These are phyloP conservation scores for Chrysochloris asiatica DNA, from an alignment of 2,113 vertebrate species.

Conservation along the genomic window DNA sequence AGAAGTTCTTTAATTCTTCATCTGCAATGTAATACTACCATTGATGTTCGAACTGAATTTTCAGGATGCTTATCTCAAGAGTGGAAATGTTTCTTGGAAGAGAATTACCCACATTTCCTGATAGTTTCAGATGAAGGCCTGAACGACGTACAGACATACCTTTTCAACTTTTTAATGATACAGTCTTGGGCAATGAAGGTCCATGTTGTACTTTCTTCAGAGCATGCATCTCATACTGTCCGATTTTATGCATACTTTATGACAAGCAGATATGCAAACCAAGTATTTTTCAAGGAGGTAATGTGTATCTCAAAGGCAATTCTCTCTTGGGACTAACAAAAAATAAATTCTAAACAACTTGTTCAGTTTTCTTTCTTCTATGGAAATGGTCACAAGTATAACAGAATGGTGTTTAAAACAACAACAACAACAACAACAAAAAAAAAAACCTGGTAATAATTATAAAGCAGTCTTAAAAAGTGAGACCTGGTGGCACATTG, in stretches of 20 bases:
- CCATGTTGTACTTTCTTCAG: slow-evolving; percentile 75
- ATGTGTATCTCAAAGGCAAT: neutral
- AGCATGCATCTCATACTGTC: slow-evolving; percentile 67
- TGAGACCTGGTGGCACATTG: no score
- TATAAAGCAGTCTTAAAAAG: no score
- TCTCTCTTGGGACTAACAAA: neutral
- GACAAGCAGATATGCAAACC: rapidly evolving
- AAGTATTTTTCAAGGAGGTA: neutral
- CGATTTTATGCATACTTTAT: slow-evolving; percentile 77
- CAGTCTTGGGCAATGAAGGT: slow-evolving; percentile 70
- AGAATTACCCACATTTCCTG: slow-evolving; percentile 77
- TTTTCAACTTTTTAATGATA: slow-evolving; percentile 77
- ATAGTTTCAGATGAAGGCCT: slow-evolving; percentile 78
- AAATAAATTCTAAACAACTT: no score
- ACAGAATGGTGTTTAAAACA: no score
- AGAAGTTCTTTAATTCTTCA: slow-evolving; percentile 79
- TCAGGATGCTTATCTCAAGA: slow-evolving; percentile 71
- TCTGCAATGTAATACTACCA: slow-evolving; percentile 73
- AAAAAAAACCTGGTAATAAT: no score
- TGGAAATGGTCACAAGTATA: no score
- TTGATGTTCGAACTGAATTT: slow-evolving; percentile 67
- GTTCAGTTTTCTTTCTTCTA: no score
- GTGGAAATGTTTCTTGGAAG: slow-evolving; percentile 72
- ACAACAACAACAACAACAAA: no score
- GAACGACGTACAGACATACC: slow-evolving; percentile 60